phyloP scores from a whole-genome alignment of 2,113 vertebrate genomes.

The Platichthys flesus region DNA sequence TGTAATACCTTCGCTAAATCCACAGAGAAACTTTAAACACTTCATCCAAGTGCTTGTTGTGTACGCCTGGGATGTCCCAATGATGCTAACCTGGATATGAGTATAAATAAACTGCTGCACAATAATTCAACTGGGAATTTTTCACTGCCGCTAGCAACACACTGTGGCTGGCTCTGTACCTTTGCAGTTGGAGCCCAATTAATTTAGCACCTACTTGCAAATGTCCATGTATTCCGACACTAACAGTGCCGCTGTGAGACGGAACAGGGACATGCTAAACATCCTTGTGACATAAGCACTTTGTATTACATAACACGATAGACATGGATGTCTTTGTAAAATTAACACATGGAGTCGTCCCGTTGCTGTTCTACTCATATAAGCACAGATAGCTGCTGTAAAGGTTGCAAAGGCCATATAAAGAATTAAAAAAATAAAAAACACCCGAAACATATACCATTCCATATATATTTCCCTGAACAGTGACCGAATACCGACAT shows the following conservation, averaged over 20 bases:
- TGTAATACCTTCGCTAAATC: background rate
- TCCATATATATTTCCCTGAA: no score
- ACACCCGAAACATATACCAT: no score
- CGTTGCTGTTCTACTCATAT: background rate
- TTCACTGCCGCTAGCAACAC: slow-evolving; percentile 25
- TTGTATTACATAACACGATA: slow-evolving; percentile 43
- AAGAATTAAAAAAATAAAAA: background rate
- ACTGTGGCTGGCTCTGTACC: slow-evolving; percentile 15
- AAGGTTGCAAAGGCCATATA: background rate
- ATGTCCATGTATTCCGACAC: slow-evolving; percentile 35
- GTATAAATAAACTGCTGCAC: slow-evolving; percentile 51
- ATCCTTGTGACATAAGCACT: slow-evolving; percentile 18
- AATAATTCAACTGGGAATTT: slow-evolving; percentile 16
- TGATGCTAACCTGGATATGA: slow-evolving; percentile 55
- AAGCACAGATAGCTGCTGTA: background rate
- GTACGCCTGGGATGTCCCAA: slow-evolving; percentile 31
- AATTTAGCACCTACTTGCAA: slow-evolving; percentile 36
- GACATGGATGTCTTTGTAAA: slow-evolving; percentile 20
- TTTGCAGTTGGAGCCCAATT: slow-evolving; percentile 46
- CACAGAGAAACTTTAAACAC: slow-evolving; percentile 30
- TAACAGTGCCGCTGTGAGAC: slow-evolving; percentile 22
- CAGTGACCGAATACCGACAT: background rate
- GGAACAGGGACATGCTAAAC: slow-evolving; percentile 2
- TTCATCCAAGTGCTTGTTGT: slow-evolving; percentile 28
- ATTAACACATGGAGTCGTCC: background rate